phyloP scores from a whole-genome alignment of 2,888 invertebrate genomes.

The Drosophila trichaetosa region DNA sequence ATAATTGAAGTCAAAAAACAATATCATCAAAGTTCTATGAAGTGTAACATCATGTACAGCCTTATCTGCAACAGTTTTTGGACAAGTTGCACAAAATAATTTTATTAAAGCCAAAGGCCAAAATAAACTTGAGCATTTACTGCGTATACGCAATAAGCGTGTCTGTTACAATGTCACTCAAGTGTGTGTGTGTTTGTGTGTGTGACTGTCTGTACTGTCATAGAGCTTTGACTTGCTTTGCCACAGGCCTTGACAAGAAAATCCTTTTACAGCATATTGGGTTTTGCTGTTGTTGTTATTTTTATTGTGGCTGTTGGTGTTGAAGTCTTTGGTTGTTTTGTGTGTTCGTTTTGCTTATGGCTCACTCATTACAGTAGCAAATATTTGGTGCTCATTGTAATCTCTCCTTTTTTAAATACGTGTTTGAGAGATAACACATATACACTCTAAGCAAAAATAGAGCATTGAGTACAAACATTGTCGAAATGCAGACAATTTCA shows the following conservation, averaged over 20 bases:
- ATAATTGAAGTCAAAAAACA: constrained; percentile 12
- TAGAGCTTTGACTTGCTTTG: constrained; percentile 58
- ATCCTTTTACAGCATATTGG: constrained; percentile 74
- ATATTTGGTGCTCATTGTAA: constrained; percentile 48
- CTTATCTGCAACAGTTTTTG: constrained; percentile 43
- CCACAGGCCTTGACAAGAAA: constrained; percentile 69
- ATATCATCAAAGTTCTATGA: constrained; percentile 39
- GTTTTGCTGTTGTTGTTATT: constrained; percentile 48
- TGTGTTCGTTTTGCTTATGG: constrained; percentile 12
- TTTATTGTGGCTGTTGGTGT: constrained; percentile 32
- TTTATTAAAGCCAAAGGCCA: constrained; percentile 62
- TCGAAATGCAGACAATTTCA: neutral
- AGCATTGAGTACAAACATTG: neutral
- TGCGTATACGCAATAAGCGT: constrained; percentile 62
- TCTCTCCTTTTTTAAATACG: constrained; percentile 55
- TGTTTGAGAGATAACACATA: neutral
- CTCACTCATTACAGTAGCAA: constrained; percentile 38
- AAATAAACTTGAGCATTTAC: constrained; percentile 35
- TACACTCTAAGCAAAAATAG: neutral
- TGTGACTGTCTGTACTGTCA: constrained; percentile 30
- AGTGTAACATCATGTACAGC: constrained; percentile 20
- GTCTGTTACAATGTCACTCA: constrained; percentile 28
- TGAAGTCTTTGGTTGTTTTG: constrained; percentile 35
- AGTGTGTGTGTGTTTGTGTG: constrained; percentile 8
- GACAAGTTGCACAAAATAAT: constrained; percentile 56